These are phyloP conservation scores for Anolis sagrei DNA, from an alignment of 2,113 vertebrate genomes.

Conservation along the genomic window DNA sequence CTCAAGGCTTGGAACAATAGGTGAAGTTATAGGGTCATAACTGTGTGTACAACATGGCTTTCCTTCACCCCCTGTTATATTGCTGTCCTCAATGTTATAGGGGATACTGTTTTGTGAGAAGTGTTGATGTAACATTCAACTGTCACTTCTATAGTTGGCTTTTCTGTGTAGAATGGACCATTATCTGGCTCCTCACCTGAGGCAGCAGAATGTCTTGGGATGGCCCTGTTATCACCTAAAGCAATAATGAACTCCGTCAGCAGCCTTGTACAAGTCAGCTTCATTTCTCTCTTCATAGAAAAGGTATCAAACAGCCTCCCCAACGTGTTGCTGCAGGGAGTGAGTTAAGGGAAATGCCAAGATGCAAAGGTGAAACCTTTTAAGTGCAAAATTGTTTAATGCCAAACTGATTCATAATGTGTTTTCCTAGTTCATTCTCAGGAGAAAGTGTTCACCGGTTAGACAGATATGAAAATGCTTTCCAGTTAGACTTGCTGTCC, in stretches of 20 bases:
- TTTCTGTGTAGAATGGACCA: background rate
- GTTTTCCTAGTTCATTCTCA: background rate
- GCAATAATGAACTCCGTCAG: background rate
- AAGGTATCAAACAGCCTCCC: background rate
- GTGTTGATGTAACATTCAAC: background rate
- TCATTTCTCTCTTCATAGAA: background rate
- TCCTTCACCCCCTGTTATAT: background rate
- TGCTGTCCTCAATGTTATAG: background rate
- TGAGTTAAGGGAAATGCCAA: background rate
- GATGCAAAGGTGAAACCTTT: background rate
- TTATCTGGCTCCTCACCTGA: background rate
- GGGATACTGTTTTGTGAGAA: background rate
- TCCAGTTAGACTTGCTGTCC: background rate
- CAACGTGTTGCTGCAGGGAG: background rate
- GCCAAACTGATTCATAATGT: background rate
- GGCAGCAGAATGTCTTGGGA: background rate
- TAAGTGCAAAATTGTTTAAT: background rate
- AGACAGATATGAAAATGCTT: background rate
- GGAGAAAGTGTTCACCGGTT: background rate
- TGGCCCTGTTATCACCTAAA: background rate
- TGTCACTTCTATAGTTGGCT: background rate
- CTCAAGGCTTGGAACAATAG: background rate
- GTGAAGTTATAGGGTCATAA: too few species aligned
- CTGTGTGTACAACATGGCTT: too few species aligned
- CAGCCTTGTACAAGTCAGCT: background rate